Conservation (phyloP, 2,113 vertebrate genomes). For the Neofelis nebulosa region DNA sequence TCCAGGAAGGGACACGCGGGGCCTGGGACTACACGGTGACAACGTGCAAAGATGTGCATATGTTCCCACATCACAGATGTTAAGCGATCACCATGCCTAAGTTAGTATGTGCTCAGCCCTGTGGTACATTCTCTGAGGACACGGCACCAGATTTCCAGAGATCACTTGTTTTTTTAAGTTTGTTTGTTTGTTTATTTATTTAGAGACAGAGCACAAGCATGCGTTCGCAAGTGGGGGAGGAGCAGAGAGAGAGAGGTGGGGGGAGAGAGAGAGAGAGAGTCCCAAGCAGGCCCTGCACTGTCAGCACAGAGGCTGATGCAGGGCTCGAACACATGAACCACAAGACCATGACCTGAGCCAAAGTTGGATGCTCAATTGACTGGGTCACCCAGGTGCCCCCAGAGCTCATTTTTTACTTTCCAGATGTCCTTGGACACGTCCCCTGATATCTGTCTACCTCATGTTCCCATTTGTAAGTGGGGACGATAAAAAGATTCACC, state of each 20-base stretch:
- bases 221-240: too few relatives aligned
- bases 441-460: neutral
- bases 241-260: too few relatives aligned
- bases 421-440: neutral
- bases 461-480: neutral
- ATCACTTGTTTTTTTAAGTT: neutral
- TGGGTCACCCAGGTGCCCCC: too few relatives aligned
- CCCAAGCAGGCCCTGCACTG: too few relatives aligned
- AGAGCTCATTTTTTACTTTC: neutral
- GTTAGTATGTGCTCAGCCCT: too few relatives aligned
- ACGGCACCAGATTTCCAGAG: neutral
- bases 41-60: neutral
- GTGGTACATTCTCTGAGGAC: neutral
- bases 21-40: neutral
- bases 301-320: too few relatives aligned
- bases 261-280: too few relatives aligned
- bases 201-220: too few relatives aligned
- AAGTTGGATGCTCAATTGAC: too few relatives aligned
- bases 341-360: too few relatives aligned
- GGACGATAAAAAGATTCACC: neutral
- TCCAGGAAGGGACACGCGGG: neutral
- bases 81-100: neutral
- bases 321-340: too few relatives aligned
- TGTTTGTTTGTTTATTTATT: too few relatives aligned
- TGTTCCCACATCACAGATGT: neutral